Conservation (phyloP, 2,113 vertebrate genomes). For the Anas platyrhynchos region DNA sequence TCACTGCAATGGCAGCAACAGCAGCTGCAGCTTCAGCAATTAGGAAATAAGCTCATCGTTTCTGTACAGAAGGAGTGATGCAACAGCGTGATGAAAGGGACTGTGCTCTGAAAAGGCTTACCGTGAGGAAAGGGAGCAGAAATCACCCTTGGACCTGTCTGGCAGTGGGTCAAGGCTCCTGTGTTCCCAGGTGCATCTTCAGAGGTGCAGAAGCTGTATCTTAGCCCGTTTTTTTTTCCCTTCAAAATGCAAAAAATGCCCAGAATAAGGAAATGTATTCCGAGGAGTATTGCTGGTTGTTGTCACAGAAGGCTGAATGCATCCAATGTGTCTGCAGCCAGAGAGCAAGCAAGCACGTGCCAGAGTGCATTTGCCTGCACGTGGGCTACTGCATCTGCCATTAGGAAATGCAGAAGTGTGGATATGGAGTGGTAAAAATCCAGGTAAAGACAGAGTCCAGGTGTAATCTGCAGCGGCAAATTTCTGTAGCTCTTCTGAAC, state of each 20-base stretch:
- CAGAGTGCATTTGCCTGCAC: neutral
- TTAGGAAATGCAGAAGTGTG: neutral
- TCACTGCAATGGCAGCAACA: neutral
- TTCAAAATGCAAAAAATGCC: neutral
- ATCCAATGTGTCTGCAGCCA: neutral
- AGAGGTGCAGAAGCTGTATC: neutral
- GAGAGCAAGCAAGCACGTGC: accelerated
- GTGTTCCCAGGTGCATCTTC: too few species aligned
- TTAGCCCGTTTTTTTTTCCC: neutral
- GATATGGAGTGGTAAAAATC: neutral
- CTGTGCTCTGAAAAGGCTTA: neutral
- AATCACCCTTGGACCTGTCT: neutral
- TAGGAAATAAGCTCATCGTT: neutral
- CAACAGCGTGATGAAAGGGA: neutral
- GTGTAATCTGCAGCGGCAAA: neutral
- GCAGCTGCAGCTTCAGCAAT: neutral
- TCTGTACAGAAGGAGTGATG: neutral
- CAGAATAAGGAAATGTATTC: neutral
- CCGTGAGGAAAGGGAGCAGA: neutral
- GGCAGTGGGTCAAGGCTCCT: neutral
- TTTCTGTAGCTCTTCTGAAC: neutral
- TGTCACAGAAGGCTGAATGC: neutral
- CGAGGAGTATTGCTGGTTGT: neutral
- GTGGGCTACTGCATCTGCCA: neutral
- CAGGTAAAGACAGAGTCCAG: neutral